Evolutionary conservation across 2,113 vertebrate species (phyloP).

Genomic region (Hyla sarda): DNA sequence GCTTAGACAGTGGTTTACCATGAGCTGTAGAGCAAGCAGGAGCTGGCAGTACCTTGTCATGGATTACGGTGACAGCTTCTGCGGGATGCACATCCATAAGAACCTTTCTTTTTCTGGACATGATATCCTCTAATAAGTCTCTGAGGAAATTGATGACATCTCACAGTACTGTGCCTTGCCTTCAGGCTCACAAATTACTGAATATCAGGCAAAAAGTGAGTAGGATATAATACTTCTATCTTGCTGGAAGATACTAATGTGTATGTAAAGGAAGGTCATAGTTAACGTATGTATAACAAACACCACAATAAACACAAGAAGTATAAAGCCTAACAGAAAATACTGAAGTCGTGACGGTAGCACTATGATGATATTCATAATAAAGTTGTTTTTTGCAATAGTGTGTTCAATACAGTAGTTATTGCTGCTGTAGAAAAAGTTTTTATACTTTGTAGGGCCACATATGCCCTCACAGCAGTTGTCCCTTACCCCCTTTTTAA

Average conservation of each 20-base stretch:
- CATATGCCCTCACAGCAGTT: no score
- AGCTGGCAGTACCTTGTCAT: background rate
- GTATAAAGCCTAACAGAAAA: background rate
- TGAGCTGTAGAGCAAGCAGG: background rate
- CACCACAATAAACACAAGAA: background rate
- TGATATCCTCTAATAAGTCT: conserved; percentile 52
- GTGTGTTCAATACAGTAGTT: no score
- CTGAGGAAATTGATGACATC: conserved; percentile 31
- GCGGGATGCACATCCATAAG: conserved; percentile 10
- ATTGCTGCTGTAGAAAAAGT: no score
- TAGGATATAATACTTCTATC: background rate
- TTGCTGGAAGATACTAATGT: background rate
- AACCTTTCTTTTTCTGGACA: background rate
- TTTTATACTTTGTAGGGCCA: no score
- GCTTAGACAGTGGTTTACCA: background rate
- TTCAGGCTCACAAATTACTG: conserved; percentile 9
- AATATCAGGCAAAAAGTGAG: background rate
- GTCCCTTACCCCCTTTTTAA: no score
- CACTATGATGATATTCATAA: no score
- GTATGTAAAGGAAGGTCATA: background rate
- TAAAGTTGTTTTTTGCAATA: no score
- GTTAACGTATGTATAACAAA: background rate
- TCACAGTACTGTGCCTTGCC: background rate
- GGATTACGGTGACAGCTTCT: conserved; percentile 18
- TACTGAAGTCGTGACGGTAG: background rate